Percentiles rank a stretch among this genome's conserved stretches.
Evolutionary conservation across 2,888 invertebrate species (phyloP).

Genomic region (Orthonevra nobilis): DNA sequence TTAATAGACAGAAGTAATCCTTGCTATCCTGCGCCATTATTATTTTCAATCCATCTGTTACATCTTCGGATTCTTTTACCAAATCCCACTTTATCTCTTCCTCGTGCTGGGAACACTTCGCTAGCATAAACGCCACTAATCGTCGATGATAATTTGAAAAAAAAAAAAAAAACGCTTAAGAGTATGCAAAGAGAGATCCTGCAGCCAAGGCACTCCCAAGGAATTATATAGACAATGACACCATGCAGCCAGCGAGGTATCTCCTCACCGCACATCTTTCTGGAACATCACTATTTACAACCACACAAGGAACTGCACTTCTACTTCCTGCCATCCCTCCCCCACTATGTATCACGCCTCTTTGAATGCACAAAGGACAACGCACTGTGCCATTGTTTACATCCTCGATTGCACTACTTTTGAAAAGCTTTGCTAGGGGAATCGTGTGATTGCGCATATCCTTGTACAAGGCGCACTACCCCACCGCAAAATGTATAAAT

Average conservation of each 20-base stretch:
- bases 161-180: background rate
- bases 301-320: background rate
- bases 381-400: constrained; percentile 59
- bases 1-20: no score
- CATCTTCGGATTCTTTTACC: background rate
- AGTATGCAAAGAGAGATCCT: background rate
- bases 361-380: constrained; percentile 53
- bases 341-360: constrained; percentile 6
- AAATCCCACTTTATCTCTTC: constrained; percentile 11
- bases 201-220: constrained; percentile 20
- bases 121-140: background rate
- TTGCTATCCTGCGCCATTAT: no score
- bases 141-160: background rate
- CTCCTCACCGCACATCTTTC: background rate
- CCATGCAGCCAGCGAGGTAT: constrained; percentile 15
- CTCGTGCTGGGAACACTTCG: constrained; percentile 3
- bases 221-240: constrained; percentile 56
- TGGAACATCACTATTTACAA: background rate
- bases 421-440: constrained; percentile 39
- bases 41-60: no score
- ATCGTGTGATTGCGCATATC: constrained; percentile 50
- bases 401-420: constrained; percentile 45
- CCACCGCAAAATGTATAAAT: constrained; percentile 76
- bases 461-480: constrained; percentile 31
- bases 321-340: background rate